Base-by-base conservation (phyloP, 2,797 vertebrate genomes). In the Xenops minutus region DNA sequence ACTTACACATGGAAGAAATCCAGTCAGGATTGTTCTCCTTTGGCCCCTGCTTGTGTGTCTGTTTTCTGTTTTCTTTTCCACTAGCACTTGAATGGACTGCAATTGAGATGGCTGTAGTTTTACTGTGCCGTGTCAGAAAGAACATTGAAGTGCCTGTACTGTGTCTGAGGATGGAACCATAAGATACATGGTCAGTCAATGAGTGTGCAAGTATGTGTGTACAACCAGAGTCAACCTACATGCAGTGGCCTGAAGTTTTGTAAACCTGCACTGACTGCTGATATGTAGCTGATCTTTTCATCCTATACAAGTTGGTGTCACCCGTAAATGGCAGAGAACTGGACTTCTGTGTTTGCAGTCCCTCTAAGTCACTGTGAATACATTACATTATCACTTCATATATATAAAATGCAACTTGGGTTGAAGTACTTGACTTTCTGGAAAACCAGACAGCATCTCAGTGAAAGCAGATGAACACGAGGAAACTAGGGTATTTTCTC, bases 151-250 rank as follows among this genome's bases (percentile, higher is more conserved):
- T 26, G 12, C 32, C 51, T 55, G 39, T 66, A 8, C 4, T 10
- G 15, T 29, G n/a, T 36, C 41, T 78, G 54, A 74, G n/a, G 36
- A 72, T 46, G 51, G 36, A 90, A 43, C 39, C 1, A 1, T 73
- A 26, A 0, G 1, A 30, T 58, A 32, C 29, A 34, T 36, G 12
- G 9, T 1, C 1, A 2, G 7, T 73, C 30, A 88, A 14, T 67
- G 0, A 55, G 26, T 2, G 0, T n/a, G 16, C 21, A 6, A 27
- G 11, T 51, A 7, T 20, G 37, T 1, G 2, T 41, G 52, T 71
- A n/a, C 30, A 62, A 14, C 16, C n/a, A 59, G 14, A 64, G 15
- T 9, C 39, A 62, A 39, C 17, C 44, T 67, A 15, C 29, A 18
- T 19, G 46, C 32, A 21, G 16, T 20, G 24, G 15, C 49, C 19